Conservation (phyloP, 2,797 vertebrate genomes). For the Potorous gilbertii region DNA sequence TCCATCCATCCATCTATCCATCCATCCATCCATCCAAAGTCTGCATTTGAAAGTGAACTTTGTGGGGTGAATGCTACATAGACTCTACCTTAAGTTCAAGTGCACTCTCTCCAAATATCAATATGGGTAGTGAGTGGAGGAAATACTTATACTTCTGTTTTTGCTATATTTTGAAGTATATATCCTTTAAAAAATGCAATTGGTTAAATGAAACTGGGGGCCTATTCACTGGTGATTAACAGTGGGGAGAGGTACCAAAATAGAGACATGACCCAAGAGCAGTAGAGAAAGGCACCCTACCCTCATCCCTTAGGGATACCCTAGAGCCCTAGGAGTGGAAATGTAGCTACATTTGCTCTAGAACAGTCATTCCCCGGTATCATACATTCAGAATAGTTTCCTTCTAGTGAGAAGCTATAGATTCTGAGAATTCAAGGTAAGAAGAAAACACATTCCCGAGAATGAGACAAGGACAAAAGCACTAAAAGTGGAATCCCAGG, state of each 20-base stretch:
- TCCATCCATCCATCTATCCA: too few species aligned
- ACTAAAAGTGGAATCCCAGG: neutral
- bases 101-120: neutral
- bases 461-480: neutral
- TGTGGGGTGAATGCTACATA: neutral
- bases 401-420: neutral
- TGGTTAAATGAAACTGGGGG: neutral
- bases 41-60: neutral
- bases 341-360: neutral
- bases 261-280: neutral
- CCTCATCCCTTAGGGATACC: neutral
- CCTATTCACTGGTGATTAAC: neutral
- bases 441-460: neutral
- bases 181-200: neutral
- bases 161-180: neutral
- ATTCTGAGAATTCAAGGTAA: neutral
- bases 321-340: neutral
- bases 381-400: neutral
- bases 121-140: neutral
- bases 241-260: neutral
- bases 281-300: neutral
- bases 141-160: neutral
- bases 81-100: neutral
- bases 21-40: neutral
- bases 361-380: neutral